These are phyloP conservation scores for Brachyptera putata DNA, from an alignment of 2,888 invertebrate species.

Conservation along the genomic window DNA sequence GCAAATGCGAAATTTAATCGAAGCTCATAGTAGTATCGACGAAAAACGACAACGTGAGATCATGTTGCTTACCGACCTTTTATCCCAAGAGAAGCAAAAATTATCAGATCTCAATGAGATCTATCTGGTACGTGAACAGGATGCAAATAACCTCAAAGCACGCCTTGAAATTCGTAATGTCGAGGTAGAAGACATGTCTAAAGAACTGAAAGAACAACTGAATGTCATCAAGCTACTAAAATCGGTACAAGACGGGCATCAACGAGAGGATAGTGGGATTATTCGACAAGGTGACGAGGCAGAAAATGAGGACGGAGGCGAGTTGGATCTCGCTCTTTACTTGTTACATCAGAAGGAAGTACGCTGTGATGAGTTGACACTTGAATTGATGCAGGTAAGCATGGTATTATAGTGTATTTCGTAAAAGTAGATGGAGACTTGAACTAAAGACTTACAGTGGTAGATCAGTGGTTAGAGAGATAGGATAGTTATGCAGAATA, in stretches of 20 bases:
- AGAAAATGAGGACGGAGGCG: slow-evolving; percentile 38
- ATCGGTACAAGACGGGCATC: not conserved
- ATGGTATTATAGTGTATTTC: too few species aligned
- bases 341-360: slow-evolving; percentile 85
- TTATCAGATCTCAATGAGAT: not conserved
- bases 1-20: too few species aligned
- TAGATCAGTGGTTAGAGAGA: too few species aligned
- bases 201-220: not conserved
- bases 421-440: too few species aligned
- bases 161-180: not conserved
- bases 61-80: too few species aligned
- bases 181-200: not conserved
- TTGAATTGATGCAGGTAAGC: slow-evolving; percentile 65
- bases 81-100: not conserved
- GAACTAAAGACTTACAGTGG: too few species aligned
- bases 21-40: too few species aligned
- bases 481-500: too few species aligned
- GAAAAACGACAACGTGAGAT: too few species aligned
- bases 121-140: not conserved
- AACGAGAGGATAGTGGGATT: too few species aligned
- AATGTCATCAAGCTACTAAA: not conserved
- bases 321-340: slow-evolving; percentile 74
- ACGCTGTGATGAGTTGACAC: slow-evolving; percentile 78
- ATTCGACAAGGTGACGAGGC: not conserved
- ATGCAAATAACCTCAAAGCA: not conserved